Conservation (phyloP, 2,888 invertebrate species). For the Leptopilina syphax region DNA sequence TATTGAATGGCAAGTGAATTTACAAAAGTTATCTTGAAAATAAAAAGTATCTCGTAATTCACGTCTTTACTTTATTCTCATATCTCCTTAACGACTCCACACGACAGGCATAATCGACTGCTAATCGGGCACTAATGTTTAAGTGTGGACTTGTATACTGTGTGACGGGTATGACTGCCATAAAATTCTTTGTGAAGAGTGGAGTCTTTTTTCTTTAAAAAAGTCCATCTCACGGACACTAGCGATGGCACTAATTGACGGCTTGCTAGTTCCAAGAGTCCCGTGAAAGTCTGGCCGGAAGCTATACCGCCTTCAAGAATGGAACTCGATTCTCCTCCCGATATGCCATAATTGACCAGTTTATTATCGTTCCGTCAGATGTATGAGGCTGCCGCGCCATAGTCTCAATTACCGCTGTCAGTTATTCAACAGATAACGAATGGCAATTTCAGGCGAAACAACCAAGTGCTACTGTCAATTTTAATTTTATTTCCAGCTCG, state of each 20-base stretch:
- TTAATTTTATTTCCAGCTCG: conserved; percentile 35
- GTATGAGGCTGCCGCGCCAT: conserved; percentile 10
- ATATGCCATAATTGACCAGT: conserved; percentile 63
- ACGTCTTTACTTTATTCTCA: conserved; percentile 60
- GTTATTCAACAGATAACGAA: conserved; percentile 43
- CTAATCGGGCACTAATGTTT: conserved; percentile 65
- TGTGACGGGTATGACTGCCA: conserved; percentile 17
- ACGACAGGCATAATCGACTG: conserved; percentile 71
- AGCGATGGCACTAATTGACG: conserved; percentile 63
- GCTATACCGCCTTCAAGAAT: conserved; percentile 63
- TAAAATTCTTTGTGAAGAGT: conserved; percentile 18
- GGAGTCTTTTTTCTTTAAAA: not conserved
- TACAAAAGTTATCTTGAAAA: conserved; percentile 63
- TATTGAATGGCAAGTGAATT: conserved; percentile 43
- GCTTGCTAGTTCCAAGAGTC: conserved; percentile 60
- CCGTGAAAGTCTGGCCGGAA: conserved; percentile 60
- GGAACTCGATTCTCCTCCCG: conserved; percentile 60
- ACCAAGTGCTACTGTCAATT: conserved; percentile 41
- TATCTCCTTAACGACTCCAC: conserved; percentile 67
- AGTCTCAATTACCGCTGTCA: conserved; percentile 44
- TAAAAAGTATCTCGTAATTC: conserved; percentile 66
- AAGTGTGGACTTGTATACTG: conserved; percentile 25
- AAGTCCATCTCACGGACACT: conserved; percentile 27
- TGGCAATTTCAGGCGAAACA: conserved; percentile 40
- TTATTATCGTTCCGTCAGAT: conserved; percentile 44